These are phyloP conservation scores for Lanius ludovicianus DNA, from an alignment of 2,113 vertebrate genomes.

Conservation along the genomic window DNA sequence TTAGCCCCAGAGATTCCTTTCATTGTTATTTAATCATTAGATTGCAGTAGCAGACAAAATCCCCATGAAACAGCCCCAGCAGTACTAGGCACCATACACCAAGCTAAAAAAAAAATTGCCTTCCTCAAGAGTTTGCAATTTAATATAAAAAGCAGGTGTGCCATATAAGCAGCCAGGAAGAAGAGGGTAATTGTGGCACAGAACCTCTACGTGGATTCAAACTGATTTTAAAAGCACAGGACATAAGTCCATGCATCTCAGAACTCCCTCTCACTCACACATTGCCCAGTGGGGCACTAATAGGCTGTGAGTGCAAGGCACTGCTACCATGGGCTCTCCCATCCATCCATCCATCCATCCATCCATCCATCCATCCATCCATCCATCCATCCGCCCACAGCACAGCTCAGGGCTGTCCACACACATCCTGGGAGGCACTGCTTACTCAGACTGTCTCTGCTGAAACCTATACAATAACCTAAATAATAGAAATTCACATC, in stretches of 20 bases:
- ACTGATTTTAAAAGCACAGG: background rate
- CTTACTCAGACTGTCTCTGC: background rate
- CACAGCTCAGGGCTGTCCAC: background rate
- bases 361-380: no score
- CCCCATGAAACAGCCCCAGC: background rate
- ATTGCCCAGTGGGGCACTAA: background rate
- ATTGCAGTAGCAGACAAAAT: slow-evolving; percentile 9
- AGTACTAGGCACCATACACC: background rate
- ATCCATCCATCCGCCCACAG: background rate
- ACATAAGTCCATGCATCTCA: background rate
- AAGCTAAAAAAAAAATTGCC: background rate
- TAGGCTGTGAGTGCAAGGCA: background rate
- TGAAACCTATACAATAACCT: background rate
- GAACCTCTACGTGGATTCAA: background rate
- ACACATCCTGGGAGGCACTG: background rate
- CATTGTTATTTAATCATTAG: slow-evolving; percentile 21
- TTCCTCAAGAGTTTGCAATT: background rate
- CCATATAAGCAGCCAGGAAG: background rate
- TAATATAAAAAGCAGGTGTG: slow-evolving; percentile 7
- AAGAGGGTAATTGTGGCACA: background rate
- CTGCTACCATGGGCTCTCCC: fast-evolving
- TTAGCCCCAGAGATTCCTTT: slow-evolving; percentile 11
- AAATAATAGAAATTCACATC: background rate
- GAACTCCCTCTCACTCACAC: background rate
- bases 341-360: background rate